phyloP scores from a whole-genome alignment of 2,797 vertebrate genomes.

The Lophius americanus region DNA sequence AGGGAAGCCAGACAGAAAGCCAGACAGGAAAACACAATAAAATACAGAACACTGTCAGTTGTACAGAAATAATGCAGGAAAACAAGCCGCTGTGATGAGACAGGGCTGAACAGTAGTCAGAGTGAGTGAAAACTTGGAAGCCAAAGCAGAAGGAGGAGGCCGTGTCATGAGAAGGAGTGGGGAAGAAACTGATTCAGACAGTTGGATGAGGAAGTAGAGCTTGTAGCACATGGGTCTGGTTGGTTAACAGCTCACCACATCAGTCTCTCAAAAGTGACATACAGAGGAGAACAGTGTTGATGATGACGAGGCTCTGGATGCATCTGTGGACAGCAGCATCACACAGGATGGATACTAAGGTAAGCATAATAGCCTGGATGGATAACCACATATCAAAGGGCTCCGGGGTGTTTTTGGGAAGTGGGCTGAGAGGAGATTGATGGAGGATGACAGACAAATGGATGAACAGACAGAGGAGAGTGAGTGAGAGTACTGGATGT shows the following conservation, averaged over 20 bases:
- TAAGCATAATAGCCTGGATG: slow-evolving; percentile 61
- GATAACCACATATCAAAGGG: slow-evolving; percentile 55
- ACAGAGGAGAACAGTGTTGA: slow-evolving; percentile 17
- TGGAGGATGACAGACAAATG: slow-evolving; percentile 71
- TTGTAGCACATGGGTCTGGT: slow-evolving; percentile 68
- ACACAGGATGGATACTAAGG: slow-evolving; percentile 72
- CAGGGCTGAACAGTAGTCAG: slow-evolving; percentile 8
- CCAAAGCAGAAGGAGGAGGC: slow-evolving; percentile 35
- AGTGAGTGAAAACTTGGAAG: slow-evolving; percentile 21
- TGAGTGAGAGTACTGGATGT: slow-evolving; percentile 64
- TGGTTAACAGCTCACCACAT: slow-evolving; percentile 33
- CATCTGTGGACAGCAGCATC: slow-evolving; percentile 30
- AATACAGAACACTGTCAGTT: not conserved
- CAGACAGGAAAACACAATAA: slow-evolving; percentile 31
- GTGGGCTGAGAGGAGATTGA: slow-evolving; percentile 53
- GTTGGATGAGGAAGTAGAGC: slow-evolving; percentile 62
- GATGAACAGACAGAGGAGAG: slow-evolving; percentile 69
- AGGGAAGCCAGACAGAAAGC: slow-evolving; percentile 7
- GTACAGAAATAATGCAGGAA: slow-evolving; percentile 7
- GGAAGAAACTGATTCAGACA: slow-evolving; percentile 39
- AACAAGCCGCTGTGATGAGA: slow-evolving; percentile 14
- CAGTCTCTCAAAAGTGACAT: slow-evolving; percentile 33
- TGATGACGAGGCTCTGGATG: slow-evolving; percentile 35
- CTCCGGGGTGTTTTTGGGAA: slow-evolving; percentile 42
- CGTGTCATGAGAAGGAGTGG: slow-evolving; percentile 47